phyloP scores from a whole-genome alignment of 2,797 vertebrate genomes.

The Tokudaia muenninki region DNA sequence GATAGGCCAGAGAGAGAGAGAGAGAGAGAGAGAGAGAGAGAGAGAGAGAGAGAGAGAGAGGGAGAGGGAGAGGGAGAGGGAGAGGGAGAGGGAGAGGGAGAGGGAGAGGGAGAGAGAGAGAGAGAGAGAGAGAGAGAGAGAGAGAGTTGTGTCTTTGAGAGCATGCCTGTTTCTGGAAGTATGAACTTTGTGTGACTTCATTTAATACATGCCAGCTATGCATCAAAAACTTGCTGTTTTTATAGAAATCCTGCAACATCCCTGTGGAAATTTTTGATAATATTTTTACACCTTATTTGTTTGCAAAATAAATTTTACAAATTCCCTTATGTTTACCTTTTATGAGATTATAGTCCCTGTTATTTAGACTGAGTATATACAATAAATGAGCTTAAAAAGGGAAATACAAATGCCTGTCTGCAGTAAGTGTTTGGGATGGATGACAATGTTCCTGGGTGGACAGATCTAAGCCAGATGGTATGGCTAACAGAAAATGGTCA shows the following conservation, averaged over 20 bases:
- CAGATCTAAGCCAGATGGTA: constrained; percentile 38
- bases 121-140: not conserved
- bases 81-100: not conserved
- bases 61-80: not conserved
- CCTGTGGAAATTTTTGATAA: constrained; percentile 12
- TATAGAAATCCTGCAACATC: constrained; percentile 5
- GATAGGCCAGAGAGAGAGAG: not conserved
- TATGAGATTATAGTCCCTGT: constrained; percentile 47
- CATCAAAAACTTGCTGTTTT: constrained; percentile 16
- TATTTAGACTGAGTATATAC: constrained; percentile 47
- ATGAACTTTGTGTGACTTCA: not conserved
- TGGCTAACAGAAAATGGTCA: constrained; percentile 41
- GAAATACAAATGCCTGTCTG: constrained; percentile 43
- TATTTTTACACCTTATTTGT: constrained; percentile 54
- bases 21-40: not conserved
- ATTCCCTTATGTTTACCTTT: constrained; percentile 56
- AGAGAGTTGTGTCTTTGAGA: not conserved
- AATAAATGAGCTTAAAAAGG: constrained; percentile 45
- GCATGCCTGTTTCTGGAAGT: not conserved
- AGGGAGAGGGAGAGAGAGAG: not conserved
- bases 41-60: not conserved
- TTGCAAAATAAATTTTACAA: constrained; percentile 45
- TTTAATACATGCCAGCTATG: not conserved
- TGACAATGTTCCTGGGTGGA: constrained; percentile 2
- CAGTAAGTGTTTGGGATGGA: constrained; percentile 52